These are phyloP conservation scores for Cistogaster globosa DNA, from an alignment of 2,888 invertebrate genomes.

Conservation along the genomic window DNA sequence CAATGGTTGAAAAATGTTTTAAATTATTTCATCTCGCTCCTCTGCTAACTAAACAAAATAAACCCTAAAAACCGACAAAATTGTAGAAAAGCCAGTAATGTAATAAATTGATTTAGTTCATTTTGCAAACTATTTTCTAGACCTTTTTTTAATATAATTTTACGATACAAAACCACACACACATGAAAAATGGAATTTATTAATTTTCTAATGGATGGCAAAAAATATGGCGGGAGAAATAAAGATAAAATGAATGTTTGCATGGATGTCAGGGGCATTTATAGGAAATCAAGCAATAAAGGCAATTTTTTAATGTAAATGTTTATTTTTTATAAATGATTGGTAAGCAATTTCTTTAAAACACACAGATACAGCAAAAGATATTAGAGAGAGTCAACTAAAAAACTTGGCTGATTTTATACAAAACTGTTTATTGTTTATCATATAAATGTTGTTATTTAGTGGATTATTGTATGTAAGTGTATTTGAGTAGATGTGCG, in stretches of 20 bases:
- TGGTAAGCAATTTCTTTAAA: slow-evolving; percentile 66
- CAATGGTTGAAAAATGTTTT: not conserved
- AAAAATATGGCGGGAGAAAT: slow-evolving; percentile 56
- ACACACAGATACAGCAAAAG: not conserved
- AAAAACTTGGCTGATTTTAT: slow-evolving; percentile 1
- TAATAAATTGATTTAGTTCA: slow-evolving; percentile 65
- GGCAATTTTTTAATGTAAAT: slow-evolving; percentile 61
- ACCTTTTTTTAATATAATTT: slow-evolving; percentile 50
- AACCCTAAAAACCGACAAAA: slow-evolving; percentile 33
- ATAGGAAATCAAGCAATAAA: slow-evolving; percentile 53
- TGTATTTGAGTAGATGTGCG: slow-evolving; percentile 6
- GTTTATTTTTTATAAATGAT: slow-evolving; percentile 56
- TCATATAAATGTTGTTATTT: slow-evolving; percentile 51
- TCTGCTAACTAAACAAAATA: not conserved
- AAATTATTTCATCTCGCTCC: not conserved
- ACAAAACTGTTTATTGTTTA: slow-evolving; percentile 49
- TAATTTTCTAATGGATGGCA: slow-evolving; percentile 82
- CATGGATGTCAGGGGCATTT: slow-evolving; percentile 23
- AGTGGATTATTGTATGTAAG: slow-evolving; percentile 26
- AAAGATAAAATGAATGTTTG: slow-evolving; percentile 8
- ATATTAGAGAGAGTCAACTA: not conserved
- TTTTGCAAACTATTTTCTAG: slow-evolving; percentile 62
- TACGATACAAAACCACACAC: slow-evolving; percentile 13
- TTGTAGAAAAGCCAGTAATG: slow-evolving; percentile 22
- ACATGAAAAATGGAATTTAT: slow-evolving; percentile 73